Base-by-base conservation (phyloP, 1,140 invertebrate species). In the Bilobella aurantiaca region DNA sequence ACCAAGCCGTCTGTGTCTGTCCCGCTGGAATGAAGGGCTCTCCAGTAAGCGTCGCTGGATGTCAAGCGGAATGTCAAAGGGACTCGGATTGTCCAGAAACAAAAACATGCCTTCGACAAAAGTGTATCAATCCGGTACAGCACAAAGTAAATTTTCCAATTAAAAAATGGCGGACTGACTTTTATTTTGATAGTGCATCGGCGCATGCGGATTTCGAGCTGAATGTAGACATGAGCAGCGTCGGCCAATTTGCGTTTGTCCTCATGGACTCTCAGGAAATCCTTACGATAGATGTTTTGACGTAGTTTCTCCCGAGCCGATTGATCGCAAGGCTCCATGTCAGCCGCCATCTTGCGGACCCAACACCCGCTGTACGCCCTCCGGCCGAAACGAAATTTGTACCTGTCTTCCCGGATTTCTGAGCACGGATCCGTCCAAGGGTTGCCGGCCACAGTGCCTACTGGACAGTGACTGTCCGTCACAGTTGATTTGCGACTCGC, bases 151-250 rank as follows among this genome's bases (percentile, higher is more conserved):
- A 53, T 14, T 53, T 23, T 25, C 18, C 37, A 53, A 49, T 56
- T 8, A 28, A 56, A 5, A 61, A 61, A 5, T 5, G 5, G 56
- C 28, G 12, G 23, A 63, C 14, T 53, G 25, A 62, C 5, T 49
- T 14, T 27, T 59, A 59, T 28, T 59, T 87, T 66, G 84, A 83
- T 31, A 53, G 58, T 64, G 63, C 62, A 75, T 14, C 75, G 76
- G 56, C 58, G 86, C 70, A 46, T 94, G 91, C 73, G 91, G 90
- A 29, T 84, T 87, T 37, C 90, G 92, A 74, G 88, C 91, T 1
- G 84, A 87, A 74, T 94, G 91, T 77, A 78, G 85, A 30, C 83
- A 88, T 0, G 82, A 82, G 25, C 65, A 90, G 75, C 90, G 93
- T 74, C 21, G 73, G 68, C 65, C 70, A 37, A 57, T 66, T 47